A percentile compares a stretch with the other conserved stretches of the same genome.
Conservation (phyloP, 53 echinoderm and acorn worm species). For the Apostichopus leukothele region DNA sequence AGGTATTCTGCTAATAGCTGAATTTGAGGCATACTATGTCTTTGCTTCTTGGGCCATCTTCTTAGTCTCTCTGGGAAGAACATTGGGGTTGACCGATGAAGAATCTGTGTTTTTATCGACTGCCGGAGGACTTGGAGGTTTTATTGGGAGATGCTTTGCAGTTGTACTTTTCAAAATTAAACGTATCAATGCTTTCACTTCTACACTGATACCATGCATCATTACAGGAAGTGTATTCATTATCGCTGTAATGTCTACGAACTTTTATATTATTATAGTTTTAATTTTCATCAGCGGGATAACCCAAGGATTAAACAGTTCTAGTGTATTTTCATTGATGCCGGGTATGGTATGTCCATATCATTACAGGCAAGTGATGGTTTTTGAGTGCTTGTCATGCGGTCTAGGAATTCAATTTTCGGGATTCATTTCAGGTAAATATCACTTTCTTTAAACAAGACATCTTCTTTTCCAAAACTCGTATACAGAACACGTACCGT, state of each 20-base stretch:
- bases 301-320: slow-evolving; percentile 7
- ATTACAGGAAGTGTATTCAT: neutral
- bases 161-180: neutral
- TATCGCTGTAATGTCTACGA: neutral
- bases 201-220: neutral
- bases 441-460: no score
- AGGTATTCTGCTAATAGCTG: neutral
- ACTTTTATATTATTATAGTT: neutral
- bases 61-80: slow-evolving; percentile 13
- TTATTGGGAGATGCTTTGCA: slow-evolving; percentile 1
- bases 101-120: slow-evolving; percentile 2
- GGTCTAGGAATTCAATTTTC: slow-evolving; percentile 1
- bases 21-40: neutral
- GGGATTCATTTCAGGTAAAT: slow-evolving; percentile 13
- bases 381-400: neutral
- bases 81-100: slow-evolving; percentile 9
- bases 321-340: neutral
- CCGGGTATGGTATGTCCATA: neutral
- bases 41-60: slow-evolving; percentile 26
- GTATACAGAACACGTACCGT: no score
- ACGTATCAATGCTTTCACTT: neutral
- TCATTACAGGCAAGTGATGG: slow-evolving; percentile 1
- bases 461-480: no score
- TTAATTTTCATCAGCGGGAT: slow-evolving; percentile 7
- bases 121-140: slow-evolving; percentile 17